Base-by-base conservation (phyloP, 1,140 invertebrate species). In the Mylabris phalerata region DNA sequence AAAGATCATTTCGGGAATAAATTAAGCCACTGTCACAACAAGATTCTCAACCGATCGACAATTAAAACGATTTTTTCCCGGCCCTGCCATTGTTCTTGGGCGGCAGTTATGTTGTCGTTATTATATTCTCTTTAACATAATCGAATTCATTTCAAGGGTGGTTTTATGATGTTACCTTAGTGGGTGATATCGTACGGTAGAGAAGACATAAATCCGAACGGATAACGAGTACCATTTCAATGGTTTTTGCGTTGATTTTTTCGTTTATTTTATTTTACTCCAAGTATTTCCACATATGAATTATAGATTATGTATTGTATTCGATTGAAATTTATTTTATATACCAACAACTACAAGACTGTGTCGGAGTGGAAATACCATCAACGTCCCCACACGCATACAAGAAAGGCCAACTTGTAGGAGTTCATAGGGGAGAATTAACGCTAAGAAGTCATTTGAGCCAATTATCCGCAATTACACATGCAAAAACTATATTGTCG, bases 251-350 rank as follows among this genome's bases (percentile, higher is more conserved):
- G 32, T 32, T 32, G 1, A 7, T 32, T 32, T 32, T 32, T 32
- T 32, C 27, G 27, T 32, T 32, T 32, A 32, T 32, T 32, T 32
- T 32, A 5, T 4, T 7, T 5, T 7, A 32, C 4, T 7, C 7
- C 7, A 4, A 32, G 32, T 32, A 32, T 32, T 32, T 32, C 32
- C 32, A 40, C 61, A 63, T 68, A 68, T 68, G 67, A 68, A 68
- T 68, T 68, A 68, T 68, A 68, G 65, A 68, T 68, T 67, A 62
- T 63, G 65, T 63, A 67, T 68, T 68, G 67, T 68, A 68, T 68
- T 68, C 65, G 49, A 55, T 51, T 62, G 65, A 63, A 32, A 63
- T 65, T 63, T 67, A 62, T 67, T 67, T 67, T 62, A 67, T 67
- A 32, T 32, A 32, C 32, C 32, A 32, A 32, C 32, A 32, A 32